These are phyloP conservation scores for Taxidea taxus DNA, from an alignment of 2,113 vertebrate genomes.

Conservation along the genomic window DNA sequence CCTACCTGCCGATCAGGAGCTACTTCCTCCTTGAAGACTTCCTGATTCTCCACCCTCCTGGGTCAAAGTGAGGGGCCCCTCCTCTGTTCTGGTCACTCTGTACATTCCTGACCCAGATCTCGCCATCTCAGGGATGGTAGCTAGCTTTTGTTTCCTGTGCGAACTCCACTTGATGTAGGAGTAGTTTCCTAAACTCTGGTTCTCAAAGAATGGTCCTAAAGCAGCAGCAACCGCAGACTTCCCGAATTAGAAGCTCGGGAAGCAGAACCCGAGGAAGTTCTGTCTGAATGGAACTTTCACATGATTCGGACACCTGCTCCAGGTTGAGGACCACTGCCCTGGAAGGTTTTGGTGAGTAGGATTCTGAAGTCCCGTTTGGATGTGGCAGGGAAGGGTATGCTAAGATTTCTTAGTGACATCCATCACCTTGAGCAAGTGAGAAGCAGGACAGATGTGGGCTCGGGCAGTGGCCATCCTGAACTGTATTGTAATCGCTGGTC, in stretches of 20 bases:
- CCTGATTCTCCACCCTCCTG: neutral
- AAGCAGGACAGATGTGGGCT: neutral
- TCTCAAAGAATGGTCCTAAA: neutral
- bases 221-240: too few relatives aligned
- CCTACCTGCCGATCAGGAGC: neutral
- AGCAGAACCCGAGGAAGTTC: neutral
- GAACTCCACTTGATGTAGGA: accelerated
- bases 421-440: neutral
- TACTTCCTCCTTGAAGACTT: neutral
- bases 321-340: neutral
- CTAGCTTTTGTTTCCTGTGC: neutral
- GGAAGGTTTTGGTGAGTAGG: neutral
- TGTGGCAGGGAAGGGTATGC: neutral
- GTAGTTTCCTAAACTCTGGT: neutral
- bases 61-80: neutral
- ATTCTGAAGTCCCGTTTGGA: neutral
- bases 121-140: neutral
- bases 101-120: neutral
- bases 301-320: neutral
- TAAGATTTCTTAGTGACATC: neutral
- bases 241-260: neutral
- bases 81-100: neutral
- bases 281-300: neutral
- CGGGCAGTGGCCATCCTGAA: neutral
- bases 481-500: too few relatives aligned